Evolutionary conservation across 1,140 invertebrate species (phyloP).

Genomic region (Anagrus nilaparvatae): DNA sequence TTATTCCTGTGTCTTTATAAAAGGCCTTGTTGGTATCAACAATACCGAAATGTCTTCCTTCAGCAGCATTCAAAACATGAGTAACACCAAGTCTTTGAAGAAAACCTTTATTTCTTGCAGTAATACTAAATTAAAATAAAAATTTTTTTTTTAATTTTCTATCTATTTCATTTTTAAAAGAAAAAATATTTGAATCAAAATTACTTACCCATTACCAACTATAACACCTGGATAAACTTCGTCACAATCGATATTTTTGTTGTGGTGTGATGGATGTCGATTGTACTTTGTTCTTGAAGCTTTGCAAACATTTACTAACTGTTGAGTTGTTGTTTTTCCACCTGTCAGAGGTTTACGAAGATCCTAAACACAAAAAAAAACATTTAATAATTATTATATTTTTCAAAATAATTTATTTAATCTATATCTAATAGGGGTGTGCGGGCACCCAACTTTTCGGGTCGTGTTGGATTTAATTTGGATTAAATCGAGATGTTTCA

Average conservation of each 20-base stretch:
- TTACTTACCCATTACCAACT: conserved; percentile 67
- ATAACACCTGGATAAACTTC: conserved; percentile 72
- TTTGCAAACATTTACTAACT: conserved; percentile 33
- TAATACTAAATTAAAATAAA: conserved; percentile 22
- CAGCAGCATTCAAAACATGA: conserved; percentile 79
- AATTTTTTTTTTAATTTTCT: not conserved
- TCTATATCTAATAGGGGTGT: too few species aligned
- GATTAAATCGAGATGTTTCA: too few species aligned
- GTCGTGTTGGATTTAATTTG: too few species aligned
- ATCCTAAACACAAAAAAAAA: conserved; percentile 17
- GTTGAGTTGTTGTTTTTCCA: conserved; percentile 35
- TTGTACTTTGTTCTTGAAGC: conserved; percentile 36
- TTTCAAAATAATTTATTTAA: too few species aligned
- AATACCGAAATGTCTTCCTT: conserved; percentile 64
- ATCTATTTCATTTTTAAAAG: not conserved
- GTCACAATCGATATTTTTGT: conserved; percentile 51
- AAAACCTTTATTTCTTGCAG: conserved; percentile 67
- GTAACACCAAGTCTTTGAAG: conserved; percentile 67
- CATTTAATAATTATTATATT: too few species aligned
- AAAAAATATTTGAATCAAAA: conserved; percentile 15
- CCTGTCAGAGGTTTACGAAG: conserved; percentile 18
- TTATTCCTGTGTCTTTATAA: conserved; percentile 59
- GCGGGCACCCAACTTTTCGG: too few species aligned
- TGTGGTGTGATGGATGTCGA: conserved; percentile 31
- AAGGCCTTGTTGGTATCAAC: conserved; percentile 67